phyloP scores from a whole-genome alignment of 2,888 invertebrate species.

The Shargacucullia verbasci region DNA sequence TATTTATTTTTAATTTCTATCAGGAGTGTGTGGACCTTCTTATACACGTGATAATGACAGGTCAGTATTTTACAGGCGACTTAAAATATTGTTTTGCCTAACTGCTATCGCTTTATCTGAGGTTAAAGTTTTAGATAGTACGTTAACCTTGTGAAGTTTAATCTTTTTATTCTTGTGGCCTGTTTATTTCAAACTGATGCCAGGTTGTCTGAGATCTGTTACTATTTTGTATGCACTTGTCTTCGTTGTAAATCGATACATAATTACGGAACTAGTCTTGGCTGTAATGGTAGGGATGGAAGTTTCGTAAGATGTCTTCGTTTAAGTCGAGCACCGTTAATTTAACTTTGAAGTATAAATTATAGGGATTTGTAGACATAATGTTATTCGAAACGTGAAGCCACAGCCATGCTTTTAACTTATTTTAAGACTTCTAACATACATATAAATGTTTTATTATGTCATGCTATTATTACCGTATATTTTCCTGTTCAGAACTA shows the following conservation, averaged over 20 bases:
- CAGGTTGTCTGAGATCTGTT: constrained; percentile 5
- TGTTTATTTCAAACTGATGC: constrained; percentile 3
- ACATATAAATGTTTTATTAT: neutral
- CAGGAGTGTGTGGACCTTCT: constrained; percentile 65
- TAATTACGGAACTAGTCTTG: constrained; percentile 38
- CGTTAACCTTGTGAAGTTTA: constrained; percentile 13
- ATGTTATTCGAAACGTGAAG: constrained; percentile 7
- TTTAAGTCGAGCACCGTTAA: constrained; percentile 16
- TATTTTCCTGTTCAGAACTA: neutral
- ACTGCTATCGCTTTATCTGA: constrained; percentile 33
- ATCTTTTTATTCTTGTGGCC: constrained; percentile 9
- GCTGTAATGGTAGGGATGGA: constrained; percentile 12
- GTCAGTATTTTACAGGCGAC: constrained; percentile 64
- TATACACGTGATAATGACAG: constrained; percentile 68
- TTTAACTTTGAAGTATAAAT: constrained; percentile 28
- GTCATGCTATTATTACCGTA: neutral
- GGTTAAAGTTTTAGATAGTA: constrained; percentile 14
- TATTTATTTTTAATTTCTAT: constrained; percentile 71
- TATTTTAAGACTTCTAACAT: neutral
- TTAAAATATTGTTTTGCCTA: constrained; percentile 13
- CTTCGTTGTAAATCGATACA: constrained; percentile 7
- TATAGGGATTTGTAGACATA: constrained; percentile 8
- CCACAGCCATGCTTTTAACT: constrained; percentile 1
- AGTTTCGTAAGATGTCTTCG: constrained; percentile 14
- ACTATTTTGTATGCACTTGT: constrained; percentile 10